Conservation (phyloP, 2,888 invertebrate genomes). For the Netelia virgata region DNA sequence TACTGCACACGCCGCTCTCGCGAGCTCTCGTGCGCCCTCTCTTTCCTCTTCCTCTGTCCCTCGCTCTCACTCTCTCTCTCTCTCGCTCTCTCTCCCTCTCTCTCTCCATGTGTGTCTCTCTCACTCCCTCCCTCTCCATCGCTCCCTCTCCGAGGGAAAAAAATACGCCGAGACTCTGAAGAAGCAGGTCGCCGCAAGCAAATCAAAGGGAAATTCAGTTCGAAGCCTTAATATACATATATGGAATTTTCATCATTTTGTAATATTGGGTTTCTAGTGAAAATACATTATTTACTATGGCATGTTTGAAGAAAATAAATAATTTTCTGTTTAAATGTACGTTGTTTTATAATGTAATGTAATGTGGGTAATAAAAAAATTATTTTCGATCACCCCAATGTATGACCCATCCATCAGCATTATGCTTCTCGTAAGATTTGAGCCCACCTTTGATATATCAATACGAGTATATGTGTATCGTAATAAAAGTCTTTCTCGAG, state of each 20-base stretch:
- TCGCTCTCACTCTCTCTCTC: neutral
- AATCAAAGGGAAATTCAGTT: slow-evolving; percentile 19
- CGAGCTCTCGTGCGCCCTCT: slow-evolving; percentile 58
- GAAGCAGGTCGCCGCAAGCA: slow-evolving; percentile 5
- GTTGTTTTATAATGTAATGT: too few relatives aligned
- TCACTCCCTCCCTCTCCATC: neutral
- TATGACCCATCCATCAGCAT: neutral
- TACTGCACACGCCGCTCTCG: slow-evolving; percentile 59
- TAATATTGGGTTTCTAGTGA: neutral
- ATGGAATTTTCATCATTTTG: neutral
- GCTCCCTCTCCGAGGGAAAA: neutral
- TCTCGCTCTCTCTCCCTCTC: slow-evolving; percentile 5
- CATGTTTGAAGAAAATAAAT: too few relatives aligned
- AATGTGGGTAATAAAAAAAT: too few relatives aligned
- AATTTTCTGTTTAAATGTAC: too few relatives aligned
- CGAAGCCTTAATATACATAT: slow-evolving; percentile 5
- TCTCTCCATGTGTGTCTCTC: slow-evolving; percentile 52
- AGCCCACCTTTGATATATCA: neutral
- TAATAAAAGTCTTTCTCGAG: slow-evolving; percentile 14
- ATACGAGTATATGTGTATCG: neutral
- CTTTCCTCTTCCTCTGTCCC: neutral
- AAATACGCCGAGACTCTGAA: neutral
- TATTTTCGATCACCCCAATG: too few relatives aligned
- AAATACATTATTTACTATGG: too few relatives aligned
- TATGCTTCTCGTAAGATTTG: neutral